Conservation (phyloP, 2,888 invertebrate genomes). For the Andricus quercusramuli region DNA sequence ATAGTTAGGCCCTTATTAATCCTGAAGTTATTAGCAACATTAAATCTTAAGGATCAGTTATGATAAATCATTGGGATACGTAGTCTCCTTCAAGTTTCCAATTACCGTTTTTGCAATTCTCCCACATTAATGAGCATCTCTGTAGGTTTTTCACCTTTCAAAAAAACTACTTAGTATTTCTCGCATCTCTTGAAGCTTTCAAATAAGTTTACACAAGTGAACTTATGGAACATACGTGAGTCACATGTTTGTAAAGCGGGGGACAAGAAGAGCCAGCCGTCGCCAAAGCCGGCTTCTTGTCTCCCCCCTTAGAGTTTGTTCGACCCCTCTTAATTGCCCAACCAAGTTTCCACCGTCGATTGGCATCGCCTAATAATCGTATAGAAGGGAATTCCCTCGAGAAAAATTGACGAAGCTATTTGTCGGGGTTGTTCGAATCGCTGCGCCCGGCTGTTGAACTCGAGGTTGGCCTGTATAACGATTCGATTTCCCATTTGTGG, state of each 20-base stretch:
- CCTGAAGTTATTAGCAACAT: no score
- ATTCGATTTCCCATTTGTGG: conserved; percentile 30
- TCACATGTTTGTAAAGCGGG: conserved; percentile 42
- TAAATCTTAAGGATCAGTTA: no score
- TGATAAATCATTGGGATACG: no score
- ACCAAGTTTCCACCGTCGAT: conserved; percentile 19
- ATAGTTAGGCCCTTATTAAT: no score
- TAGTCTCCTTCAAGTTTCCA: no score
- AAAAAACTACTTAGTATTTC: neutral
- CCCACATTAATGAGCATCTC: neutral
- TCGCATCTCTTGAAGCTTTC: conserved; percentile 17
- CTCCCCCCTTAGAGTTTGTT: conserved; percentile 22
- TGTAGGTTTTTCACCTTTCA: neutral
- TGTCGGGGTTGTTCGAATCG: no score
- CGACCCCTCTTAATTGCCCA: conserved; percentile 39
- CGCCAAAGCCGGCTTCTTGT: conserved; percentile 19
- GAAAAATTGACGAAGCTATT: conserved; percentile 16
- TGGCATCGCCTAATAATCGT: conserved; percentile 28
- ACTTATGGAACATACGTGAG: conserved; percentile 30
- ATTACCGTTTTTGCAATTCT: no score
- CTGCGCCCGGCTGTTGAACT: conserved; percentile 8
- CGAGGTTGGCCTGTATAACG: conserved; percentile 8
- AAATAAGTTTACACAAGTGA: conserved; percentile 24
- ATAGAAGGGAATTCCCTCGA: conserved; percentile 12
- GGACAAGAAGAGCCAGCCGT: conserved; percentile 37